Evolutionary conservation across 2,113 vertebrate genomes (phyloP).

Genomic region (Fukomys damarensis): DNA sequence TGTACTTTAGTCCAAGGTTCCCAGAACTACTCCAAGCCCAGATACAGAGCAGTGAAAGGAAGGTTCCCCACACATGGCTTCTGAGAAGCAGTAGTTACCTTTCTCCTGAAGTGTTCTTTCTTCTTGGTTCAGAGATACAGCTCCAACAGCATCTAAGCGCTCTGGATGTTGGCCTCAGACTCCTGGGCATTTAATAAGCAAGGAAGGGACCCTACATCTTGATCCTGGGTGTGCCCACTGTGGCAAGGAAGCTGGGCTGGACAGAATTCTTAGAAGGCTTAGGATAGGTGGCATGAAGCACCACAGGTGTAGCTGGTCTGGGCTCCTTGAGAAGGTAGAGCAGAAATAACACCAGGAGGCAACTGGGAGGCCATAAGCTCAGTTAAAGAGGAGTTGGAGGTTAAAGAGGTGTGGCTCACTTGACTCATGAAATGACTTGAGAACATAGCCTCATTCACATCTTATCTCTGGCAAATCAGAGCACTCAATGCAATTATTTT

Average conservation of each 20-base stretch:
- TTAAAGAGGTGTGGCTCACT: neutral
- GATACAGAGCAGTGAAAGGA: neutral
- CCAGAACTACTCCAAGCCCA: too few species aligned
- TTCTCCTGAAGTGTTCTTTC: neutral
- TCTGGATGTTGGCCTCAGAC: neutral
- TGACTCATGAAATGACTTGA: neutral
- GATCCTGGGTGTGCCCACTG: neutral
- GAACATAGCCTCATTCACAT: neutral
- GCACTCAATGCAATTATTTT: neutral
- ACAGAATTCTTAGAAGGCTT: neutral
- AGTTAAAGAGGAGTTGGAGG: neutral
- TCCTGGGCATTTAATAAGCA: neutral
- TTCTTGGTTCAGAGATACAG: neutral
- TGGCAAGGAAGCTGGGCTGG: neutral
- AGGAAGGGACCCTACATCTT: neutral
- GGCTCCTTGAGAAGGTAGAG: neutral
- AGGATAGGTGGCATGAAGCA: neutral
- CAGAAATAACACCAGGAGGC: neutral
- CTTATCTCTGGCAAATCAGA: neutral
- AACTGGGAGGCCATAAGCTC: neutral
- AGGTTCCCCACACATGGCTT: neutral
- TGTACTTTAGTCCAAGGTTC: neutral
- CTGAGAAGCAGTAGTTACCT: slow-evolving; percentile 15
- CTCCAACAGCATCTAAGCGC: neutral
- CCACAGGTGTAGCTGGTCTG: neutral